Evolutionary conservation across 2,888 invertebrate genomes (phyloP), one percentile per base, ranked within the genome.

Genomic region (Lepetodrilus schrolli): DNA sequence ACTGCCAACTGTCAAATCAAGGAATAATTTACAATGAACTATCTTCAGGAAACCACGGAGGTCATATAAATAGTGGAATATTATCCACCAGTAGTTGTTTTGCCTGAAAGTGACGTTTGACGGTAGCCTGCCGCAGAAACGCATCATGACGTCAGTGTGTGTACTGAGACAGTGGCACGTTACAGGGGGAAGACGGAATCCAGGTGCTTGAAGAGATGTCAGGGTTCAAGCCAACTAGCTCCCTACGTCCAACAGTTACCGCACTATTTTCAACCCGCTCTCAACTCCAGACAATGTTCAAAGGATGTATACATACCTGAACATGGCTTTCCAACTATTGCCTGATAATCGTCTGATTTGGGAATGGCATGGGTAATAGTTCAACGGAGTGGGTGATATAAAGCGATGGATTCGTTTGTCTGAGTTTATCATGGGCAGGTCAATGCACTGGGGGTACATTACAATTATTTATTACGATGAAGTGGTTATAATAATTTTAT

Each of bases 291-390:
- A 58, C 34, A 58, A 30, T 30, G n/a, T n/a, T n/a, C n/a, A n/a
- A n/a, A n/a, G n/a, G n/a, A n/a, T n/a, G n/a, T n/a, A n/a, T n/a
- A n/a, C n/a, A n/a, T n/a, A n/a, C n/a, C n/a, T n/a, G n/a, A 13
- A 58, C 17, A 17, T 58, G 58, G 17, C 30, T 58, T 58, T 17
- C 58, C 34, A 30, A 58, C 34, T 58, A 58, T 58, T 34, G 34
- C 58, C 26, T 30, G 58, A 58, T 58, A 58, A 58, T 58, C 17
- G 30, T 58, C 34, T 58, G 58, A 58, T 58, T 50, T 58, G 58
- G 58, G 26, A 58, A 58, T 58, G 26, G 34, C 58, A 58, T 34
- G 34, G 26, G 30, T 17, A 34, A 30, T 58, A 58, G 58, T 26
- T 30, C 17, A 30, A 58, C 58, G 34, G 58, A 58, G 4, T 17